Evolutionary conservation across 2,113 vertebrate species (phyloP).

Genomic region (Upupa epops): DNA sequence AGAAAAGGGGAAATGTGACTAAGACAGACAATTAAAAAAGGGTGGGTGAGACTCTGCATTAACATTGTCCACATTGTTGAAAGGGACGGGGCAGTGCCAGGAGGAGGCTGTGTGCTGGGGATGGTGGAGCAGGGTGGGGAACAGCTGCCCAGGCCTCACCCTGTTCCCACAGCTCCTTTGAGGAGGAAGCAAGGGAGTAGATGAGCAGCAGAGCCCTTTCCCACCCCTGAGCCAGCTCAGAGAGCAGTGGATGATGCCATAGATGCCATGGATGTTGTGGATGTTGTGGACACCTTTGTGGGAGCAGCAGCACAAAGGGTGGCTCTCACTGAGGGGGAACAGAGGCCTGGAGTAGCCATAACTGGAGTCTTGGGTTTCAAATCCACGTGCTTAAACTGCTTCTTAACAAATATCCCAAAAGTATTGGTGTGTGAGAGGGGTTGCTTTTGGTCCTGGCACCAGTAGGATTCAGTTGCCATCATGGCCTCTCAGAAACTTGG

Average conservation of each 20-base stretch:
- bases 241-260: neutral
- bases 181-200: neutral
- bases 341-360: rapidly evolving
- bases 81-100: no score
- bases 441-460: neutral
- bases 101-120: no score
- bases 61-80: no score
- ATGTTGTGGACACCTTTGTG: no score
- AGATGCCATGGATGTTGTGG: no score
- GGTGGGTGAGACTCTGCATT: neutral
- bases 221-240: neutral
- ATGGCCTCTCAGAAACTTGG: neutral
- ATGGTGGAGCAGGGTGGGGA: no score
- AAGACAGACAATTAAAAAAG: constrained; percentile 86
- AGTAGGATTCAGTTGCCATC: rapidly evolving
- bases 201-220: neutral
- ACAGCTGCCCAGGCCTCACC: neutral
- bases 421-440: neutral
- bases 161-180: rapidly evolving
- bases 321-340: neutral
- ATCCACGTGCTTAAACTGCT: neutral
- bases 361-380: neutral
- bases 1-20: constrained; percentile 83
- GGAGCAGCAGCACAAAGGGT: rapidly evolving
- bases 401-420: neutral